phyloP scores from a whole-genome alignment of 2,888 invertebrate genomes.

The Odontocolon sp. region DNA sequence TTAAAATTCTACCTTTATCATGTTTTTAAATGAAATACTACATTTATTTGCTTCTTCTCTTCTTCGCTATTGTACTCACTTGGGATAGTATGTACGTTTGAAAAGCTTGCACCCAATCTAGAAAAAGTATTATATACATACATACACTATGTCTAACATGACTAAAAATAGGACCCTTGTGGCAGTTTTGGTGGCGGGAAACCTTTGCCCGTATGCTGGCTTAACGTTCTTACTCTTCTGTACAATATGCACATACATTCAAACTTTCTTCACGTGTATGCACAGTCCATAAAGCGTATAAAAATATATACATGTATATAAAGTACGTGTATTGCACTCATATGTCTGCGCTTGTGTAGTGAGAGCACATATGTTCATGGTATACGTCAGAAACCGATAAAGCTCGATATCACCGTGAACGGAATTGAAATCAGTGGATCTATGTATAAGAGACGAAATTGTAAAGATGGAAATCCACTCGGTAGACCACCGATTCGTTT shows the following conservation, averaged over 20 bases:
- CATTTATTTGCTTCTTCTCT: background rate
- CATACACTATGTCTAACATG: background rate
- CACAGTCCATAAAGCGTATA: conserved; percentile 8
- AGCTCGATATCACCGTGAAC: conserved; percentile 44
- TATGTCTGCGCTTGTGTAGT: background rate
- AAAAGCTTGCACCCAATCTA: background rate
- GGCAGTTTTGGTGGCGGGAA: background rate
- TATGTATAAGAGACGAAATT: conserved; percentile 46
- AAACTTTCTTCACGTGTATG: conserved; percentile 15
- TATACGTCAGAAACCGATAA: conserved; percentile 33
- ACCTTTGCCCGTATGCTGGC: conserved; percentile 12
- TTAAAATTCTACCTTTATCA: background rate
- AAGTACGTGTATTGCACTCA: background rate
- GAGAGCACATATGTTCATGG: no score
- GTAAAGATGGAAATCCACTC: conserved; percentile 42
- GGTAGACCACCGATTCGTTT: conserved; percentile 2
- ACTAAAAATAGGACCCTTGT: conserved; percentile 43
- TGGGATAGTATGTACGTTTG: background rate
- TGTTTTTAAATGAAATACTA: background rate
- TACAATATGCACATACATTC: conserved; percentile 21
- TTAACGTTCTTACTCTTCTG: background rate
- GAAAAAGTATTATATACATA: background rate
- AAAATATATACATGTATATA: background rate
- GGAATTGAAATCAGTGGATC: conserved; percentile 51
- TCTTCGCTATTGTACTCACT: background rate